phyloP scores from a whole-genome alignment of 1,140 invertebrate species.

The Heliconius hewitsoni region DNA sequence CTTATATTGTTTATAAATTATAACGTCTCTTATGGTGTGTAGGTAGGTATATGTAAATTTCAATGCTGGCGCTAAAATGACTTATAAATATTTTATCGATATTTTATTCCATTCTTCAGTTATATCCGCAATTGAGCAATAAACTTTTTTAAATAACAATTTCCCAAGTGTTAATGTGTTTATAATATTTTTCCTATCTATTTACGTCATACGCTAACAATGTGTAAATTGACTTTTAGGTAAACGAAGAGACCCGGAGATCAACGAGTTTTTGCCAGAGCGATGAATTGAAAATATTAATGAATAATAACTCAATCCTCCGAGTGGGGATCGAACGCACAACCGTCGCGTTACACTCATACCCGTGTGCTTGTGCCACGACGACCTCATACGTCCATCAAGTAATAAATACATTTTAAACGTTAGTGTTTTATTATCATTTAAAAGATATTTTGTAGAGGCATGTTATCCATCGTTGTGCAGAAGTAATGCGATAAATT shows the following conservation, averaged over 20 bases:
- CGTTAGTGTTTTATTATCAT: slow-evolving; percentile 13
- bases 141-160: background rate
- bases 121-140: background rate
- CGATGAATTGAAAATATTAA: too few species aligned
- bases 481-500: slow-evolving; percentile 24
- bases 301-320: too few species aligned
- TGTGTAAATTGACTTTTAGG: too few species aligned
- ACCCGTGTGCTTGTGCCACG: too few species aligned
- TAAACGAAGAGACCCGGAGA: too few species aligned
- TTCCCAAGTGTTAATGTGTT: background rate
- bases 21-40: too few species aligned
- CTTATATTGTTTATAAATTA: background rate
- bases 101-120: background rate
- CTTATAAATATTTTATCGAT: background rate
- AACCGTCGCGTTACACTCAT: too few species aligned
- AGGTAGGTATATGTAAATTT: too few species aligned
- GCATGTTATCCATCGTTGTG: slow-evolving; percentile 17
- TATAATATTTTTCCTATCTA: background rate
- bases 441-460: slow-evolving; percentile 2
- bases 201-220: too few species aligned
- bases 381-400: background rate
- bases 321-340: too few species aligned
- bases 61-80: background rate
- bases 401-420: background rate
- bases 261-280: too few species aligned